Conservation (phyloP, 2,888 invertebrate species). For the Schrankia costaestrigalis region DNA sequence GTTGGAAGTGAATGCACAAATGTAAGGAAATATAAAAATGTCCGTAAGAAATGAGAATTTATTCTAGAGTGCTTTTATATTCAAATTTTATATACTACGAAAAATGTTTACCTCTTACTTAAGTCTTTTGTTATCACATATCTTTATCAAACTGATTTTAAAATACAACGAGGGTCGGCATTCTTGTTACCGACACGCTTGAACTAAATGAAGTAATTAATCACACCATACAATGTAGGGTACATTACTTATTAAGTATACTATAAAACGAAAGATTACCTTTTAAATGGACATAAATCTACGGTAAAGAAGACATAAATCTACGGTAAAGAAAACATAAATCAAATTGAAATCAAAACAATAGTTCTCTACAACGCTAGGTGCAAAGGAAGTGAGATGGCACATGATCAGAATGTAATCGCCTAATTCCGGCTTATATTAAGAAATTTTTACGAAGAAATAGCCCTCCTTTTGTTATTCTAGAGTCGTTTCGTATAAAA, state of each 20-base stretch:
- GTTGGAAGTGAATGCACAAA: slow-evolving; percentile 77
- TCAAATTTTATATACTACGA: slow-evolving; percentile 19
- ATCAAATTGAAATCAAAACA: slow-evolving; percentile 60
- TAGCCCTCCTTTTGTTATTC: slow-evolving; percentile 68
- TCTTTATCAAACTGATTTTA: slow-evolving; percentile 14
- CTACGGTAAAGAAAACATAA: slow-evolving; percentile 52
- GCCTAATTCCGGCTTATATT: slow-evolving; percentile 67
- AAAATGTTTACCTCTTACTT: slow-evolving; percentile 20
- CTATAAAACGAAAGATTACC: slow-evolving; percentile 45
- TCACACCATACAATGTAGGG: slow-evolving; percentile 17
- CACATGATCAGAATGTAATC: slow-evolving; percentile 74
- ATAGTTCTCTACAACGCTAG: slow-evolving; percentile 50
- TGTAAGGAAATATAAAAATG: slow-evolving; percentile 73
- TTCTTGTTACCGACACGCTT: slow-evolving; percentile 3
- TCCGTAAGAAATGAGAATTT: slow-evolving; percentile 56
- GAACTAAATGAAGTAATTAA: slow-evolving; percentile 27
- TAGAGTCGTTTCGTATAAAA: slow-evolving; percentile 69
- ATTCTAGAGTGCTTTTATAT: slow-evolving; percentile 37
- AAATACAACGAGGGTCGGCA: slow-evolving; percentile 14
- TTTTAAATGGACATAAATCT: slow-evolving; percentile 68
- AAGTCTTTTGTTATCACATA: slow-evolving; percentile 14
- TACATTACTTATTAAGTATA: slow-evolving; percentile 25
- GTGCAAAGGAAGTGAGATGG: slow-evolving; percentile 59
- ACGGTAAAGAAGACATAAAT: slow-evolving; percentile 66
- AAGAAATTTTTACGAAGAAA: slow-evolving; percentile 75